These are phyloP conservation scores for Erethizon dorsatum DNA, from an alignment of 2,797 vertebrate genomes.

Conservation along the genomic window DNA sequence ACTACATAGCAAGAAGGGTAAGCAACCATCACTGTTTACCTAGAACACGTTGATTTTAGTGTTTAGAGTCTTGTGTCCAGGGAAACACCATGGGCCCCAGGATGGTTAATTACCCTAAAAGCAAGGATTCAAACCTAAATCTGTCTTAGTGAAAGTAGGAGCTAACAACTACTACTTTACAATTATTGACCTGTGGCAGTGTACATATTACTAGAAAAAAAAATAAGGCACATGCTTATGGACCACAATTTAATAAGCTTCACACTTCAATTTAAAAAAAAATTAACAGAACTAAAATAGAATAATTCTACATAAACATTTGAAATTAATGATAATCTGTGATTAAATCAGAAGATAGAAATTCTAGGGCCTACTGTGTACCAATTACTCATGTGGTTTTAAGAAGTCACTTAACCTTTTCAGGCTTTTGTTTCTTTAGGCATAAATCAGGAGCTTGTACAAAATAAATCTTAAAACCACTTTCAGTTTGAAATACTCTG, in stretches of 20 bases:
- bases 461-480: background rate
- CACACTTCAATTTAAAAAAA: conserved; percentile 26
- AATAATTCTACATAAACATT: background rate
- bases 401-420: conserved; percentile 29
- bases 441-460: background rate
- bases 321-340: background rate
- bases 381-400: background rate
- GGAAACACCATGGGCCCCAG: background rate
- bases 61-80: background rate
- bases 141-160: background rate
- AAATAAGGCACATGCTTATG: background rate
- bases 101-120: background rate
- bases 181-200: background rate
- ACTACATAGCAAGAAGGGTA: background rate
- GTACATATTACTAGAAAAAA: background rate
- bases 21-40: background rate
- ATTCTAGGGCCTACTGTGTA: background rate
- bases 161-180: background rate
- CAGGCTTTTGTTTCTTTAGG: background rate
- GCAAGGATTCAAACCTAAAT: conserved; percentile 5
- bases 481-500: background rate
- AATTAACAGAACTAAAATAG: background rate
- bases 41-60: background rate
- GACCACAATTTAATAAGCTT: conserved; percentile 17
- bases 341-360: background rate